These are phyloP conservation scores for Mythimna impura DNA, from an alignment of 2,888 invertebrate genomes.

Conservation along the genomic window DNA sequence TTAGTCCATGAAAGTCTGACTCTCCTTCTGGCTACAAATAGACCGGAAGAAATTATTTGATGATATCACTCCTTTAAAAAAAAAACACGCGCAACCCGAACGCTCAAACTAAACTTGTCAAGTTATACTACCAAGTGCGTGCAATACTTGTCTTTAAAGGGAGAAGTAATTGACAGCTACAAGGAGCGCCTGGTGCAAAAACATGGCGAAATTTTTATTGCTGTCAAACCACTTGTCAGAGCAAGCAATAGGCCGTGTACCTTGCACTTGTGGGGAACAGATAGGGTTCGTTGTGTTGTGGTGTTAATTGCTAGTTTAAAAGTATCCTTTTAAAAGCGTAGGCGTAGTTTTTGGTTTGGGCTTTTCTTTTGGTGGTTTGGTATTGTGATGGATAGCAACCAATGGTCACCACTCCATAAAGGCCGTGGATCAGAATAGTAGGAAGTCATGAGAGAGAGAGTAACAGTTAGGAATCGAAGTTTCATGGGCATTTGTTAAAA, in stretches of 20 bases:
- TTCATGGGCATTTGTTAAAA: no score
- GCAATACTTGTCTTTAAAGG: slow-evolving; percentile 79
- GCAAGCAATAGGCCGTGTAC: slow-evolving; percentile 43
- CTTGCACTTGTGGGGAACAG: slow-evolving; percentile 40
- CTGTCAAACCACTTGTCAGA: slow-evolving; percentile 81
- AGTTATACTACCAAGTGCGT: slow-evolving; percentile 75
- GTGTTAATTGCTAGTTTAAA: slow-evolving; percentile 45
- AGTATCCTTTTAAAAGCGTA: slow-evolving; percentile 17
- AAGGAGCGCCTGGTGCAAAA: slow-evolving; percentile 84
- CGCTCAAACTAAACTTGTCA: slow-evolving; percentile 58
- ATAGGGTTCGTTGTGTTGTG: slow-evolving; percentile 39
- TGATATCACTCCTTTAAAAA: no score
- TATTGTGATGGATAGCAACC: no score
- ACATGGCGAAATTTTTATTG: slow-evolving; percentile 85
- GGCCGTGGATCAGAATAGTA: no score
- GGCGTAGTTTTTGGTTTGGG: background rate
- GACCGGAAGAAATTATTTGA: background rate
- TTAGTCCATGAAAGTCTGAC: no score
- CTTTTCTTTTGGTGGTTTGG: background rate
- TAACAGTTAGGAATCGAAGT: no score
- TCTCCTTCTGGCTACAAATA: no score
- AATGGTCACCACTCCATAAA: no score
- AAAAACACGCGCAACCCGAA: background rate
- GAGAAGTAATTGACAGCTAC: slow-evolving; percentile 84
- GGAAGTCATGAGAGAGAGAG: no score